Conservation (phyloP, 2,113 vertebrate genomes). For the Nothocercus julius region DNA sequence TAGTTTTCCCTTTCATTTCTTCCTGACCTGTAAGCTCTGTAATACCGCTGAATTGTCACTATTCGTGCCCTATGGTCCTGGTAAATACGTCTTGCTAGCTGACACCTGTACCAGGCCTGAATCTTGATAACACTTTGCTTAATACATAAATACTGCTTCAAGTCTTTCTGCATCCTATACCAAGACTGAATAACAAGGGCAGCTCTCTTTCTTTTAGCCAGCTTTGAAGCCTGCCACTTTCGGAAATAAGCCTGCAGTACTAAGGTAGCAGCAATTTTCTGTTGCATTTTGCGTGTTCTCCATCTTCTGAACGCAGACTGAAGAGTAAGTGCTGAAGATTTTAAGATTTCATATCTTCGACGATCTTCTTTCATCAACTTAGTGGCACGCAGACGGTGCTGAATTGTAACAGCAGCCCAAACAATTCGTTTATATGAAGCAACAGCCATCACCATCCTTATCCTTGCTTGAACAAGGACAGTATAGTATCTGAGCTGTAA, state of each 20-base stretch:
- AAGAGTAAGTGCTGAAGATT: conserved; percentile 72
- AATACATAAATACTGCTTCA: conserved; percentile 37
- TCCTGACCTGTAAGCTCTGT: conserved; percentile 57
- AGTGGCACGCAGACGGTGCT: conserved; percentile 74
- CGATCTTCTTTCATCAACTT: conserved; percentile 69
- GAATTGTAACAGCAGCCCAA: conserved; percentile 80
- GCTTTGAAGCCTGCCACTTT: conserved; percentile 75
- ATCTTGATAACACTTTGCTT: conserved; percentile 63
- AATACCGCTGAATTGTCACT: conserved; percentile 70
- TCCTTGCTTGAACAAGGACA: conserved; percentile 81
- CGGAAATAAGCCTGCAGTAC: conserved; percentile 83
- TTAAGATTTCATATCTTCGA: conserved; percentile 70
- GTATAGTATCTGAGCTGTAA: conserved; percentile 74
- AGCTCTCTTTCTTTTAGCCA: conserved; percentile 56
- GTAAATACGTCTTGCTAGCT: conserved; percentile 45
- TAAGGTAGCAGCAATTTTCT: conserved; percentile 67
- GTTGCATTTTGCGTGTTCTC: conserved; percentile 70
- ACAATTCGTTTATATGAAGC: conserved; percentile 69
- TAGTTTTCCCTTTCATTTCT: conserved; percentile 41
- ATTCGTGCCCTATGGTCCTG: conserved; percentile 21
- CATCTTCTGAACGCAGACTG: conserved; percentile 83
- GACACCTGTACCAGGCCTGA: conserved; percentile 75
- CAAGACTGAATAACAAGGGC: conserved; percentile 86
- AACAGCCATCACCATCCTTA: conserved; percentile 81
- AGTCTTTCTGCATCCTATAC: conserved; percentile 78